Conservation (phyloP, 2,113 vertebrate species). For the Paradisaea rubra region DNA sequence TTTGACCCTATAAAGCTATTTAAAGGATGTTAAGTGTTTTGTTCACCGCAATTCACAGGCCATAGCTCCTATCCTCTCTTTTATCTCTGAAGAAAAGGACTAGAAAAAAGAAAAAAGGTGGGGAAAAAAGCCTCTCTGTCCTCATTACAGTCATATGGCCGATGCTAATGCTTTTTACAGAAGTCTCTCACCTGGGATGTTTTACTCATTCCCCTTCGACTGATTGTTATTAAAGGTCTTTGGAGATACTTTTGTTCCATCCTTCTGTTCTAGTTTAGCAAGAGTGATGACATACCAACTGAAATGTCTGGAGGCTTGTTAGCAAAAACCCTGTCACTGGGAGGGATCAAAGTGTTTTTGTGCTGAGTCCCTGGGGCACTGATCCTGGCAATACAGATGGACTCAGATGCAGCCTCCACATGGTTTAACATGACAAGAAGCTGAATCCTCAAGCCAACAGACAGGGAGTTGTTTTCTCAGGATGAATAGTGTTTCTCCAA, state of each 20-base stretch:
- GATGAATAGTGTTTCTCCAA: slow-evolving; percentile 40
- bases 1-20: slow-evolving; percentile 40
- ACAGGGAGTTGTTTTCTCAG: slow-evolving; percentile 36
- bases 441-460: slow-evolving; percentile 59
- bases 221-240: slow-evolving; percentile 69
- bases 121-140: not conserved
- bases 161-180: not conserved
- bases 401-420: slow-evolving; percentile 51
- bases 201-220: slow-evolving; percentile 57
- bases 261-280: slow-evolving; percentile 63
- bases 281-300: slow-evolving; percentile 71
- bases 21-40: slow-evolving; percentile 42
- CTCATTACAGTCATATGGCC: not conserved
- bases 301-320: slow-evolving; percentile 76
- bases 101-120: not conserved
- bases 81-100: slow-evolving; percentile 26
- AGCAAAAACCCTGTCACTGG: slow-evolving; percentile 70
- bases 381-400: slow-evolving; percentile 66
- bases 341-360: slow-evolving; percentile 71
- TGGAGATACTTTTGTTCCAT: slow-evolving; percentile 69
- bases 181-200: slow-evolving; percentile 51
- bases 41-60: slow-evolving; percentile 14
- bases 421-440: slow-evolving; percentile 67
- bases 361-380: slow-evolving; percentile 62
- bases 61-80: slow-evolving; percentile 2